Evolutionary conservation across 2,888 invertebrate species (phyloP).

Genomic region (Chrysotoxum bicinctum): DNA sequence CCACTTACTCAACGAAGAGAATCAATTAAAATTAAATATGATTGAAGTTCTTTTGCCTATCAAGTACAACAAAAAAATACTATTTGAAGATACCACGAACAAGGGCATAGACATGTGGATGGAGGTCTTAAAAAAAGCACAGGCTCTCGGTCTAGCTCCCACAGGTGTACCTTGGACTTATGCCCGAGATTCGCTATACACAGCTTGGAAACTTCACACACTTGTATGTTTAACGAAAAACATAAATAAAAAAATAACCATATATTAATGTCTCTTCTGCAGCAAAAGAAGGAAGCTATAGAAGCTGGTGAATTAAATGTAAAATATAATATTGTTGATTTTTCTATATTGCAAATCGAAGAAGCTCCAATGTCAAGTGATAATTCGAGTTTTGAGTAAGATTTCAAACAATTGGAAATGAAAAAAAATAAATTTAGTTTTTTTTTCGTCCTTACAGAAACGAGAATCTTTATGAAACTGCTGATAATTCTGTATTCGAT

Average conservation of each 20-base stretch:
- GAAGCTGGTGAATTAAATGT: slow-evolving; percentile 15
- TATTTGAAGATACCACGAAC: neutral
- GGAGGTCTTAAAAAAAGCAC: slow-evolving; percentile 22
- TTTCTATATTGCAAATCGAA: slow-evolving; percentile 25
- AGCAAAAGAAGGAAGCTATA: slow-evolving; percentile 17
- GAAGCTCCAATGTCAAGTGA: neutral
- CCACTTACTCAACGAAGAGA: slow-evolving; percentile 5
- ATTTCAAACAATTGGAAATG: neutral
- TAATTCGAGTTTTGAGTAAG: slow-evolving; percentile 11
- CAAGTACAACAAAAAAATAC: slow-evolving; percentile 16
- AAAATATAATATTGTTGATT: slow-evolving; percentile 25
- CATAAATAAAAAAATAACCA: neutral
- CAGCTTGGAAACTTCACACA: slow-evolving; percentile 29
- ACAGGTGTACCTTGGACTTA: slow-evolving; percentile 19
- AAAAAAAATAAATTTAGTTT: neutral
- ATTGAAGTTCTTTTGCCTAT: slow-evolving; percentile 34
- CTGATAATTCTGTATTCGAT: neutral
- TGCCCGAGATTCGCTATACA: slow-evolving; percentile 35
- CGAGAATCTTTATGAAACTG: neutral
- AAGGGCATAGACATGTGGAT: slow-evolving; percentile 8
- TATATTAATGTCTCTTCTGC: neutral
- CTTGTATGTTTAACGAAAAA: slow-evolving; percentile 3
- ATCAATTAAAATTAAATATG: slow-evolving; percentile 13
- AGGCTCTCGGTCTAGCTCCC: slow-evolving; percentile 13
- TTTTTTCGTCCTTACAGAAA: neutral